Base-by-base conservation (phyloP, 2,888 invertebrate genomes). In the Dexiosoma caninum region DNA sequence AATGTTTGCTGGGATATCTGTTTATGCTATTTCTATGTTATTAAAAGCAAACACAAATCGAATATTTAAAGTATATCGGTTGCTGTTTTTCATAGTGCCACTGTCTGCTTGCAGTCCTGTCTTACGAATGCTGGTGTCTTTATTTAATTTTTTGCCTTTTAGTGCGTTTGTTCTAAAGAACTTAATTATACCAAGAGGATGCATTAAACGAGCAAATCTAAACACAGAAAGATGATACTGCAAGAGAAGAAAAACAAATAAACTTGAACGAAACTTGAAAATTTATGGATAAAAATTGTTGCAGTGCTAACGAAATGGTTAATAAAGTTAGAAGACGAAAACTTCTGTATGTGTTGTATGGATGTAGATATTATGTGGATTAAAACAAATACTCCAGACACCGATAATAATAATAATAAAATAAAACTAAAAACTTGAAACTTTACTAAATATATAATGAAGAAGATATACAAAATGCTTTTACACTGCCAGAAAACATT, bases 121-220 rank as follows among this genome's bases (percentile, higher is more conserved):
- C 10, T 6, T 44, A 23, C 27, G n/a, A 21, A 21, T 7, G 9
- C 23, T 12, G 49, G 37, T 49, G 27, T 46, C 23, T 27, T 3
- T 27, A 27, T 27, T n/a, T n/a, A n/a, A n/a, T n/a, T n/a, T 7
- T 59, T 27, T 49, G 27, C 27, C 23, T 46, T 37, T 40, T 40
- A 12, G 35, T 70, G 69, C 51, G 35, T 78, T 70, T 21, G 30
- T 60, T 40, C 42, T 59, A 44, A 51, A 77, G 81, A 72, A 81
- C 81, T 81, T 81, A 81, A 81, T 81, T 81, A 81, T 81, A 72
- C 62, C 81, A 49, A 30, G 67, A 76, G 72, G 81, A 77, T 77
- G 81, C 76, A 76, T 76, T 81, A 72, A 77, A 76, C 67, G 70
- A 76, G 66, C 51, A 53, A 75, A 70, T 49, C 37, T 71, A 59